These are phyloP conservation scores for Varanus salvator DNA, from an alignment of 2,113 vertebrate genomes.

Conservation along the genomic window DNA sequence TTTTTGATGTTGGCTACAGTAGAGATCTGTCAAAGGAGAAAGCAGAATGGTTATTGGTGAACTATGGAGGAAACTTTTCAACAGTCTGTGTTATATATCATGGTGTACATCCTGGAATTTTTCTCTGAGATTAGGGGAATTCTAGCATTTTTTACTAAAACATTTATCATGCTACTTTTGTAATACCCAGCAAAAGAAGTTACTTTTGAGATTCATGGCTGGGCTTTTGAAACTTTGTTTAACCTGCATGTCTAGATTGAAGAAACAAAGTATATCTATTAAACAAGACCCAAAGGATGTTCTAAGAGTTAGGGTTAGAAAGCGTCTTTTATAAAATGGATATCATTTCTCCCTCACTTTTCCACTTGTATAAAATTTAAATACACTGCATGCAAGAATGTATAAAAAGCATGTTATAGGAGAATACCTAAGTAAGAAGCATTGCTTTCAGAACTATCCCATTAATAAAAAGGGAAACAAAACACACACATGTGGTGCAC, in stretches of 20 bases:
- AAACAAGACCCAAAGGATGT: background rate
- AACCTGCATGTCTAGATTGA: background rate
- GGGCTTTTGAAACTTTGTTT: background rate
- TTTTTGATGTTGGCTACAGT: background rate
- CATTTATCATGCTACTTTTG: background rate
- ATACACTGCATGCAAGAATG: rapidly evolving
- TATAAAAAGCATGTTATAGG: background rate
- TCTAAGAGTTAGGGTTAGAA: background rate
- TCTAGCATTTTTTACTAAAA: background rate
- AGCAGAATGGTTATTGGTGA: background rate
- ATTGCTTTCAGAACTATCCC: background rate
- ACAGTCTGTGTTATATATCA: background rate
- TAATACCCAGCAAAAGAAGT: background rate
- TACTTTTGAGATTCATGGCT: background rate
- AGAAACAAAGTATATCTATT: background rate
- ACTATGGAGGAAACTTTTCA: background rate
- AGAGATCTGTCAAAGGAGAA: background rate
- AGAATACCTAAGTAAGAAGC: constrained; percentile 8
- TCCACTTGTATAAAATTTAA: background rate
- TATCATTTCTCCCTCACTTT: background rate
- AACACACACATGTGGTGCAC: background rate
- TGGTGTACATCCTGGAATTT: background rate
- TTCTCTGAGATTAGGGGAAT: background rate
- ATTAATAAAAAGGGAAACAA: background rate
- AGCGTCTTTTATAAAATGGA: background rate